These are phyloP conservation scores for Zosterops pallidus DNA, from an alignment of 2,113 vertebrate genomes.

Conservation along the genomic window DNA sequence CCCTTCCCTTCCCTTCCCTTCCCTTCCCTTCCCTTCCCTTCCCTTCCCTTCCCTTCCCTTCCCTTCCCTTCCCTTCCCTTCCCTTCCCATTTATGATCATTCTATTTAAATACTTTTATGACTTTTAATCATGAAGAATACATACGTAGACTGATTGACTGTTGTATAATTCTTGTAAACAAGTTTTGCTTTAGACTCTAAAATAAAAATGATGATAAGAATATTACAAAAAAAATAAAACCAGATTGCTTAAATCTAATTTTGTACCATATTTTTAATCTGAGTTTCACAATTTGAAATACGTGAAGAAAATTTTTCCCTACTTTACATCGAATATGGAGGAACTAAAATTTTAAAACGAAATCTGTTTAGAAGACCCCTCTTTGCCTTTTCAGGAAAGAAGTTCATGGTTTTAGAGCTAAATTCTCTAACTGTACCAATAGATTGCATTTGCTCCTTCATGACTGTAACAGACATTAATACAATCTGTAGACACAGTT, in stretches of 20 bases:
- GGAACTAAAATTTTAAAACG: background rate
- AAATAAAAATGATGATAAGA: background rate
- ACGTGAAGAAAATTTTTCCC: background rate
- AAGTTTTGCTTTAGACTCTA: background rate
- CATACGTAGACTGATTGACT: background rate
- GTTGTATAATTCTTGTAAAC: background rate
- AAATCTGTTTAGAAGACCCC: background rate
- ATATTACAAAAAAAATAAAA: background rate
- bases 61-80: background rate
- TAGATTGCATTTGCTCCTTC: background rate
- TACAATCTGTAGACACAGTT: background rate
- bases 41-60: background rate
- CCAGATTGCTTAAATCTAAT: background rate
- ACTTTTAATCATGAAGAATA: background rate
- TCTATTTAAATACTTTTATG: background rate
- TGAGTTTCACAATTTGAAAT: background rate
- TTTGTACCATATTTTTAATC: background rate
- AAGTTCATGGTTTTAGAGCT: background rate
- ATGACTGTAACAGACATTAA: background rate
- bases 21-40: background rate
- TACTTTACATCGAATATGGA: background rate
- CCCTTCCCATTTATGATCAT: background rate
- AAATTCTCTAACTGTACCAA: background rate
- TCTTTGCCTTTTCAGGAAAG: background rate
- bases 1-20: background rate